phyloP scores from a whole-genome alignment of 2,888 invertebrate genomes.

The Temnothorax unifasciatus region DNA sequence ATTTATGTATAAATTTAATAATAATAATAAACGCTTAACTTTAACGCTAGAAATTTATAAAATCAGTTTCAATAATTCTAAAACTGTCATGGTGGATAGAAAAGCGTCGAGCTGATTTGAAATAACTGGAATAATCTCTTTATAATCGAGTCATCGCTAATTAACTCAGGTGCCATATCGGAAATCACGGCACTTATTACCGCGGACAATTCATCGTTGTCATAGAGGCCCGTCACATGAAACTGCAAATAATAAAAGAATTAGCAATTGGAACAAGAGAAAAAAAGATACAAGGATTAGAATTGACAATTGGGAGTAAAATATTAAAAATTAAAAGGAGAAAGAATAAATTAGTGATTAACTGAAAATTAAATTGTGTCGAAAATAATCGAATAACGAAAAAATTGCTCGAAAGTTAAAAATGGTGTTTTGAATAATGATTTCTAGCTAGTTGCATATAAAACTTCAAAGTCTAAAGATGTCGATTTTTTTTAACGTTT shows the following conservation, averaged over 20 bases:
- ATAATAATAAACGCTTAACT: background rate
- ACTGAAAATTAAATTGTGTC: background rate
- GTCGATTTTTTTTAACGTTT: too few species aligned
- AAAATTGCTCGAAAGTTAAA: background rate
- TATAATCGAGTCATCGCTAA: conserved; percentile 67
- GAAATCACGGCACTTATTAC: conserved; percentile 70
- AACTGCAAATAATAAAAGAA: conserved; percentile 51
- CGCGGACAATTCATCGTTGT: conserved; percentile 72
- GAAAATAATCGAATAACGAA: background rate
- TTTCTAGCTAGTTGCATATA: background rate
- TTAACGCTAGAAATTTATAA: conserved; percentile 36
- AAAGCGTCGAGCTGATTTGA: conserved; percentile 47
- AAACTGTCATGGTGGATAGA: conserved; percentile 59
- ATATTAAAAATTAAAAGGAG: background rate
- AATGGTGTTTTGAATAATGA: background rate
- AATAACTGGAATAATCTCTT: background rate
- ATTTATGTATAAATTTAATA: too few species aligned
- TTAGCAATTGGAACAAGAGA: background rate
- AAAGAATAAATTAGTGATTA: background rate
- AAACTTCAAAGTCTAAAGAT: background rate
- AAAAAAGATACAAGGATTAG: background rate
- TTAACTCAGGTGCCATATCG: conserved; percentile 68
- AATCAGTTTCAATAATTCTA: conserved; percentile 62
- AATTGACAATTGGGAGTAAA: background rate
- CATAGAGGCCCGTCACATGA: conserved; percentile 72